phyloP scores from a whole-genome alignment of 2,797 vertebrate genomes.

The Thamnophis elegans region DNA sequence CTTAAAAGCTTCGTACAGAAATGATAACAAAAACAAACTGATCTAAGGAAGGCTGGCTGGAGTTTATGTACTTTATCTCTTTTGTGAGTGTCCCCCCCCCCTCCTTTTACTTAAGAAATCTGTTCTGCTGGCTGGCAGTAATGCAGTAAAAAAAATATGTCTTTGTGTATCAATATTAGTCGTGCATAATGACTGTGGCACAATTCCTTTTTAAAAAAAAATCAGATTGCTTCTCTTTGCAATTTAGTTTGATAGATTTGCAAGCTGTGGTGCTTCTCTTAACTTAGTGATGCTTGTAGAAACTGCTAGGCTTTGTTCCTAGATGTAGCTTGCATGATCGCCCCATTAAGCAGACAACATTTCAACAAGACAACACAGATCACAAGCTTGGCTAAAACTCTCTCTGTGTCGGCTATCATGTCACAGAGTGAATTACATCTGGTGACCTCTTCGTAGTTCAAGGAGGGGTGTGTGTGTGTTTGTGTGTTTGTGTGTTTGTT shows the following conservation, averaged over 20 bases:
- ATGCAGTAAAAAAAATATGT: slow-evolving; percentile 81
- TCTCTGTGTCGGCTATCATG: slow-evolving; percentile 69
- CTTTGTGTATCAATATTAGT: slow-evolving; percentile 75
- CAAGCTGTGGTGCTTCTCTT: slow-evolving; percentile 75
- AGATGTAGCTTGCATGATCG: slow-evolving; percentile 92
- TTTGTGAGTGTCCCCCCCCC: slow-evolving; percentile 76
- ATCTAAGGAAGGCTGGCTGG: slow-evolving; percentile 57
- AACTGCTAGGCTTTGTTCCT: slow-evolving; percentile 90
- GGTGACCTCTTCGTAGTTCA: slow-evolving; percentile 68
- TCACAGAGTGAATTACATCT: slow-evolving; percentile 68
- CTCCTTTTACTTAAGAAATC: slow-evolving; percentile 79
- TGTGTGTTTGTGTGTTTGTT: not conserved
- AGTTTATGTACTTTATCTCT: slow-evolving; percentile 85
- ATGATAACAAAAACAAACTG: slow-evolving; percentile 54
- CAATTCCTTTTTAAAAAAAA: slow-evolving; percentile 79
- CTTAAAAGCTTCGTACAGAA: slow-evolving; percentile 69
- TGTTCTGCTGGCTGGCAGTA: slow-evolving; percentile 85
- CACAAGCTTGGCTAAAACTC: slow-evolving; percentile 82
- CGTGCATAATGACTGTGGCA: slow-evolving; percentile 88
- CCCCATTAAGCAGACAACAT: slow-evolving; percentile 96
- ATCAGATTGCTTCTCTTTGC: slow-evolving; percentile 88
- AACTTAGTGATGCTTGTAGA: slow-evolving; percentile 81
- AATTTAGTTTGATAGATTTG: slow-evolving; percentile 88
- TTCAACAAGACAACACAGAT: slow-evolving; percentile 88
- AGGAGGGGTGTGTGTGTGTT: slow-evolving; percentile 42